Percentiles rank a stretch among this genome's conserved stretches.
phyloP scores from a whole-genome alignment of 2,888 invertebrate species.

The Trichacis sp. region DNA sequence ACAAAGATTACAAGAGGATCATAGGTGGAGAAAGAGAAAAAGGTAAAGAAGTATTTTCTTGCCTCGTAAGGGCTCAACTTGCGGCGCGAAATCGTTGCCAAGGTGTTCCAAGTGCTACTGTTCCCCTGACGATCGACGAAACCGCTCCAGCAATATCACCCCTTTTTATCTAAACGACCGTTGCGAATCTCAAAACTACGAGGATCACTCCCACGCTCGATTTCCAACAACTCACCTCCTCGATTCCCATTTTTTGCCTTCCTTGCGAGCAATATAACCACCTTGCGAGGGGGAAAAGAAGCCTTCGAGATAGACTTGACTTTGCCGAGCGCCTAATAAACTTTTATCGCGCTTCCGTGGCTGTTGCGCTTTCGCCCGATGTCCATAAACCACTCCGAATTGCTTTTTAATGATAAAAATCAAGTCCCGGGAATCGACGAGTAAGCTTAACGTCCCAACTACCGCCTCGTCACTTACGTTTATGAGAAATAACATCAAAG shows the following conservation, averaged over 20 bases:
- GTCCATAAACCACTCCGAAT: not conserved
- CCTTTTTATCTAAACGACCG: constrained; percentile 53
- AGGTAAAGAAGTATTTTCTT: constrained; percentile 29
- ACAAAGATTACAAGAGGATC: no score
- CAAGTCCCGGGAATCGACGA: no score
- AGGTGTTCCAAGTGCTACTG: constrained; percentile 44
- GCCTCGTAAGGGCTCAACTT: constrained; percentile 35
- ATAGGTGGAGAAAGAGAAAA: no score
- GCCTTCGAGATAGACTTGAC: constrained; percentile 16
- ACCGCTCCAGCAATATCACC: constrained; percentile 48
- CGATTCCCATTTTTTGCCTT: constrained; percentile 29
- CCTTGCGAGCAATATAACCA: constrained; percentile 18
- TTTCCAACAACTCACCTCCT: constrained; percentile 20
- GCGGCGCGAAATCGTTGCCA: constrained; percentile 35
- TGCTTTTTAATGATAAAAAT: constrained; percentile 7
- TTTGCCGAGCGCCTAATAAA: constrained; percentile 27
- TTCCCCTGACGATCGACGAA: constrained; percentile 46
- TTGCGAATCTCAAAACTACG: constrained; percentile 45
- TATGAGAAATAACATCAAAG: no score
- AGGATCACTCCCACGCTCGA: constrained; percentile 19
- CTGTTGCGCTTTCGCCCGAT: constrained; percentile 2
- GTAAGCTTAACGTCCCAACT: no score
- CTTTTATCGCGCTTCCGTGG: constrained; percentile 27
- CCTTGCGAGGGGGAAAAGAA: constrained; percentile 16
- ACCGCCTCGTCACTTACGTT: no score